These are phyloP conservation scores for Bombus polaris DNA, from an alignment of 1,140 invertebrate species.

Conservation along the genomic window DNA sequence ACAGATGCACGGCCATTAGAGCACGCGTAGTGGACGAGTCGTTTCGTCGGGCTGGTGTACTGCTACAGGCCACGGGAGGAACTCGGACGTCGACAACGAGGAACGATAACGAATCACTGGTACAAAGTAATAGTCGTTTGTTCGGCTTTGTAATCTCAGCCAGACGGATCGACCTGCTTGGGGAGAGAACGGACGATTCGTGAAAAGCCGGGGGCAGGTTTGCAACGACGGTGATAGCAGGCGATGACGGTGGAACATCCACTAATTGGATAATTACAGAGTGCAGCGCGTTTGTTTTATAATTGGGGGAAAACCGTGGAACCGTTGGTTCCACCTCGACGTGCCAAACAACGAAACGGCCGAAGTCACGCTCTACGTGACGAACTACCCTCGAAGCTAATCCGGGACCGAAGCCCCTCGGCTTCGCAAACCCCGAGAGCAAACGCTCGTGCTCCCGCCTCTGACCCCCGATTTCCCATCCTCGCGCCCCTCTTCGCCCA, in stretches of 20 bases:
- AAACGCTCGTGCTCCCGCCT: constrained; percentile 40
- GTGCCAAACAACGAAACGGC: constrained; percentile 82
- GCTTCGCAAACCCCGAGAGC: constrained; percentile 46
- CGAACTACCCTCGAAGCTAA: constrained; percentile 81
- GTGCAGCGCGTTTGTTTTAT: constrained; percentile 82
- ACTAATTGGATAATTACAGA: constrained; percentile 83
- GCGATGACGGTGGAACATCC: constrained; percentile 69
- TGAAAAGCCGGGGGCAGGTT: constrained; percentile 3
- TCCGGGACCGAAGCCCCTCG: constrained; percentile 63
- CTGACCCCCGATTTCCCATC: constrained; percentile 21
- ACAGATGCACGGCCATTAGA: not conserved
- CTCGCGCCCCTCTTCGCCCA: not conserved
- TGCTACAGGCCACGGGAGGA: not conserved
- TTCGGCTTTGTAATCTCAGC: constrained; percentile 42
- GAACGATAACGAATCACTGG: constrained; percentile 29
- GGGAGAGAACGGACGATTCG: constrained; percentile 33
- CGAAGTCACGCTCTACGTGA: constrained; percentile 82
- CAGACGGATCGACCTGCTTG: constrained; percentile 34
- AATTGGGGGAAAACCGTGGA: constrained; percentile 80
- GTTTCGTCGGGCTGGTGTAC: not conserved
- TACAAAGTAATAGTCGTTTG: constrained; percentile 25
- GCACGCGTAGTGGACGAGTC: not conserved
- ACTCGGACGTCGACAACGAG: not conserved
- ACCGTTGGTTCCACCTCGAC: constrained; percentile 73
- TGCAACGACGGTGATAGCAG: constrained; percentile 4